phyloP scores from a whole-genome alignment of 2,113 vertebrate species.

The Columba janthina region DNA sequence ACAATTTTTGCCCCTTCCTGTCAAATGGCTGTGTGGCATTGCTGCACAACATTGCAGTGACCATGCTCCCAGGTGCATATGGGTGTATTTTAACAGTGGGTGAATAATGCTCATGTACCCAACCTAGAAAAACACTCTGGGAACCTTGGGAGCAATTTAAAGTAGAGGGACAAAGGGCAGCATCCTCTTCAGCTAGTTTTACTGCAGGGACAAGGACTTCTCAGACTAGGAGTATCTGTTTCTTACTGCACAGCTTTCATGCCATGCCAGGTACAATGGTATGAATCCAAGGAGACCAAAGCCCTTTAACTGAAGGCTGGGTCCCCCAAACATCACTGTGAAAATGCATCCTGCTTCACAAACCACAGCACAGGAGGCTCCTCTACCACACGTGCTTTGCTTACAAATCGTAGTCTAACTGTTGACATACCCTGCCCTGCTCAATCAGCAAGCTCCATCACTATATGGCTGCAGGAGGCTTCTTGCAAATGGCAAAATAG shows the following conservation, averaged over 20 bases:
- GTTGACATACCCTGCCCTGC: not conserved
- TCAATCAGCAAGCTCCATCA: not conserved
- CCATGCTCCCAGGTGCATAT: not conserved
- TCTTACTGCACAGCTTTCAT: not conserved
- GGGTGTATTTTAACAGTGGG: not conserved
- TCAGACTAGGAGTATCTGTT: not conserved
- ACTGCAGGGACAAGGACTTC: not conserved
- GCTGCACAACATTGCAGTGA: not conserved
- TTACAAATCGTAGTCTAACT: slow-evolving; percentile 1
- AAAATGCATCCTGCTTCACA: not conserved
- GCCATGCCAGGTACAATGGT: not conserved
- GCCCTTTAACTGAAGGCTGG: not conserved
- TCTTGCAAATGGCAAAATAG: slow-evolving; percentile 26
- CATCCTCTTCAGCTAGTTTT: not conserved
- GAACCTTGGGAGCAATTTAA: not conserved
- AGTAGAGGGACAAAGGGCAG: not conserved
- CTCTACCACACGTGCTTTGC: not conserved
- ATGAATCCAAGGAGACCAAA: not conserved
- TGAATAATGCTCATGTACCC: not conserved
- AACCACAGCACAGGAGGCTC: not conserved
- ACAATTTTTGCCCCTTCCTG: not conserved
- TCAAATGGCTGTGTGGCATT: not conserved
- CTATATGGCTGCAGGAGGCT: not conserved
- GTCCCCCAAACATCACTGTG: not conserved
- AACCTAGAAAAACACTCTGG: not conserved